Evolutionary conservation across 2,113 vertebrate genomes (phyloP).

Genomic region (Saguinus midas): DNA sequence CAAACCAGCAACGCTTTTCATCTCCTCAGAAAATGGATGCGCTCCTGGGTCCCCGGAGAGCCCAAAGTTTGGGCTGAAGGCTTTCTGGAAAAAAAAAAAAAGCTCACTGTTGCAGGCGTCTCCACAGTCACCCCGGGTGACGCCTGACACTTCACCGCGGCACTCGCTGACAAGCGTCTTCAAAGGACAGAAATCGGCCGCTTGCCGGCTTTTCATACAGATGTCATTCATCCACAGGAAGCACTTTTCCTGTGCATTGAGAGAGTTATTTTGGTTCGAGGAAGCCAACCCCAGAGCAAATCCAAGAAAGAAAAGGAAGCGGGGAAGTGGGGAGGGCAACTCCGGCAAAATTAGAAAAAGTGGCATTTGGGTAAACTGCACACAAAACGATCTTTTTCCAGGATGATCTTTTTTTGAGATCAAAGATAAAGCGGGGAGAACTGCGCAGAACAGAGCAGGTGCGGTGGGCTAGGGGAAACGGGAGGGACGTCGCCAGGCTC

Average conservation of each 20-base stretch:
- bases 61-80: conserved; percentile 52
- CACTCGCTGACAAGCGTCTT: conserved; percentile 59
- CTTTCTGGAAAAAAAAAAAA: conserved; percentile 32
- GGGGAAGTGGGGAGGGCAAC: background rate
- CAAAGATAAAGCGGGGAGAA: background rate
- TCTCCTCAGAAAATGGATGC: conserved; percentile 55
- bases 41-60: conserved; percentile 31
- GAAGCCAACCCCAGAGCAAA: conserved; percentile 41
- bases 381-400: conserved; percentile 1
- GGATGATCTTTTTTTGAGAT: conserved; percentile 28
- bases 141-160: background rate
- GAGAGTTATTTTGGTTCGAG: conserved; percentile 61
- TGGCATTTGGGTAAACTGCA: background rate
- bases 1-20: conserved; percentile 36
- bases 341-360: conserved; percentile 45
- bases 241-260: background rate
- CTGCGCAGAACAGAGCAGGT: background rate
- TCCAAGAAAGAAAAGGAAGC: conserved; percentile 31
- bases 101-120: background rate
- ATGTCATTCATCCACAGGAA: conserved; percentile 49
- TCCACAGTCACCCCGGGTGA: conserved; percentile 53
- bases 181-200: conserved; percentile 49
- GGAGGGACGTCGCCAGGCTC: background rate
- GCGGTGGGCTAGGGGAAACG: background rate
- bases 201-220: conserved; percentile 33